A percentile compares a stretch with the other conserved stretches of the same genome.
phyloP scores from a whole-genome alignment of 2,888 invertebrate genomes.

The Caenorhabditis wallacei region DNA sequence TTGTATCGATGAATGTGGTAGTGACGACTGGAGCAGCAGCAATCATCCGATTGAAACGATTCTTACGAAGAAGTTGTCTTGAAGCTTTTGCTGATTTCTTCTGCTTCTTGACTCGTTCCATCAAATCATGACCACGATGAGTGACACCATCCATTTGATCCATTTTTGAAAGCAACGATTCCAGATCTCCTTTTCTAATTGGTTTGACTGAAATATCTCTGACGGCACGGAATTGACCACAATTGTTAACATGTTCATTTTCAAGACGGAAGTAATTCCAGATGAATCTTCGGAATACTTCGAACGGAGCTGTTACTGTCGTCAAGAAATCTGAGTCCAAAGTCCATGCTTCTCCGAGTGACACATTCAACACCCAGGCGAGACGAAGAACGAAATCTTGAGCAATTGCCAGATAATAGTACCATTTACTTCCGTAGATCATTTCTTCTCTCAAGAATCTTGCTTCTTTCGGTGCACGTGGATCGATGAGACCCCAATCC shows the following conservation, averaged over 20 bases:
- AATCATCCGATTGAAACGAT: conserved; percentile 72
- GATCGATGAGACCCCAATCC: conserved; percentile 92
- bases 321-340: conserved; percentile 81
- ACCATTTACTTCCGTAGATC: conserved; percentile 84
- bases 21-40: conserved; percentile 61
- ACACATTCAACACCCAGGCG: conserved; percentile 92
- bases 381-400: conserved; percentile 96
- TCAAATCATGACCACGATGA: conserved; percentile 81
- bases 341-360: conserved; percentile 85
- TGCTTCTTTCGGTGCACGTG: conserved; percentile 92
- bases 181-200: conserved; percentile 86
- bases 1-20: conserved; percentile 51
- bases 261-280: conserved; percentile 99
- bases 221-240: conserved; percentile 96
- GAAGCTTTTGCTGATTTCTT: conserved; percentile 81
- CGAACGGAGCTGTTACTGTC: conserved; percentile 81
- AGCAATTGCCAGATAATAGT: conserved; percentile 96
- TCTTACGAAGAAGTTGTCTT: conserved; percentile 79
- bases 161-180: conserved; percentile 81
- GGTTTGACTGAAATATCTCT: conserved; percentile 97
- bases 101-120: conserved; percentile 82
- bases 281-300: conserved; percentile 88
- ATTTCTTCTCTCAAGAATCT: conserved; percentile 85
- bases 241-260: conserved; percentile 99
- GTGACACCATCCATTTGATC: conserved; percentile 82